Evolutionary conservation across 2,888 invertebrate species (phyloP).

Genomic region (Ctenicera cuprea): DNA sequence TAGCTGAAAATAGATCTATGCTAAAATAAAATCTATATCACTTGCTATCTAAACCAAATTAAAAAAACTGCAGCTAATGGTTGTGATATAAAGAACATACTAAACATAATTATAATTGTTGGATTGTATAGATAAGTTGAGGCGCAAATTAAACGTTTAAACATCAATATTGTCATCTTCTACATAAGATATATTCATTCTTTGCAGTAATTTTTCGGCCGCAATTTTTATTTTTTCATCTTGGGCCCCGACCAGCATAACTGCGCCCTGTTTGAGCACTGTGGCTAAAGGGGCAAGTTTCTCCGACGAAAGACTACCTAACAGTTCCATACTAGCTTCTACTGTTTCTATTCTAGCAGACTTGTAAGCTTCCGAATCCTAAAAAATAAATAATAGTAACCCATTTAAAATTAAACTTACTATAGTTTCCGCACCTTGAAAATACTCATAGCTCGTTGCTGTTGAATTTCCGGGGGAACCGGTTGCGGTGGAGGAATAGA

Average conservation of each 20-base stretch:
- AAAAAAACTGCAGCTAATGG: not conserved
- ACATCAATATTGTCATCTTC: slow-evolving; percentile 68
- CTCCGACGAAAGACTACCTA: slow-evolving; percentile 69
- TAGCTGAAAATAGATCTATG: not conserved
- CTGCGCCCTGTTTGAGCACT: slow-evolving; percentile 70
- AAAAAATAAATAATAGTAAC: slow-evolving; percentile 61
- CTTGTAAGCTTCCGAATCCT: slow-evolving; percentile 91
- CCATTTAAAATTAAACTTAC: not conserved
- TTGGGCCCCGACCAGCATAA: slow-evolving; percentile 68
- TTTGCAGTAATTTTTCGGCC: slow-evolving; percentile 68
- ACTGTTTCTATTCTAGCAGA: slow-evolving; percentile 90
- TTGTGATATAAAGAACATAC: not conserved
- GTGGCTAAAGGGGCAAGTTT: slow-evolving; percentile 68
- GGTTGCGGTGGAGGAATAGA: slow-evolving; percentile 79
- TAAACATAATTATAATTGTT: not conserved
- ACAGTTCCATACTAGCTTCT: slow-evolving; percentile 88
- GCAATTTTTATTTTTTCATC: slow-evolving; percentile 70
- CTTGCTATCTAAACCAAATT: too few relatives aligned
- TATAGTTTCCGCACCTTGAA: slow-evolving; percentile 78
- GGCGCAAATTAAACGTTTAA: slow-evolving; percentile 40
- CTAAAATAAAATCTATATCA: not conserved
- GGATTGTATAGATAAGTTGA: too few relatives aligned
- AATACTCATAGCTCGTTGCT: slow-evolving; percentile 87
- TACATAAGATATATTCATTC: slow-evolving; percentile 71
- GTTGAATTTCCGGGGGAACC: slow-evolving; percentile 88